Evolutionary conservation across 2,797 vertebrate species (phyloP).

Genomic region (Neosilurus mollespiculum): DNA sequence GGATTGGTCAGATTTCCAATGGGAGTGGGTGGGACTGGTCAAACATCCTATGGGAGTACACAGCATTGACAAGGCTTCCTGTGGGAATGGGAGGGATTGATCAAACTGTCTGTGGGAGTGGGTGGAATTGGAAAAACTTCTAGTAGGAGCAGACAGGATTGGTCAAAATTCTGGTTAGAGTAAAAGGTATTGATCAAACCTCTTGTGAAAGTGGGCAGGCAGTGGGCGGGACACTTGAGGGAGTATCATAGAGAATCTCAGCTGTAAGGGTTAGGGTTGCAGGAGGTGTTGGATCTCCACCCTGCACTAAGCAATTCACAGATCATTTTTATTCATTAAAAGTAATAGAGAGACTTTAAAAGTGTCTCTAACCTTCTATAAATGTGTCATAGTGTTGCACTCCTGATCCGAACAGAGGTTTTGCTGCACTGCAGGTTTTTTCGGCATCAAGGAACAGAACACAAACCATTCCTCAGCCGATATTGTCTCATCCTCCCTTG

Average conservation of each 20-base stretch:
- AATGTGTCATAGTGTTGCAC: background rate
- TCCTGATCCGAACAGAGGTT: background rate
- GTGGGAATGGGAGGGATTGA: background rate
- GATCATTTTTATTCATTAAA: background rate
- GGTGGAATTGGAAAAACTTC: background rate
- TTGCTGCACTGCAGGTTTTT: slow-evolving; percentile 19
- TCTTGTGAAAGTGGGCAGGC: no score
- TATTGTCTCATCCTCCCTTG: slow-evolving; percentile 39
- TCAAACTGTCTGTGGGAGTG: background rate
- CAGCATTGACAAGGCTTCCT: background rate
- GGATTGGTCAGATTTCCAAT: background rate
- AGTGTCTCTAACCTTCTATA: background rate
- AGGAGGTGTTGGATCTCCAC: background rate
- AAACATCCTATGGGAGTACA: background rate
- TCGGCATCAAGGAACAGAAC: slow-evolving; percentile 13
- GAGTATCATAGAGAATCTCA: no score
- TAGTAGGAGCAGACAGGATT: background rate
- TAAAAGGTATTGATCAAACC: no score
- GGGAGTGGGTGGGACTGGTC: background rate
- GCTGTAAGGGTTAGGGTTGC: background rate
- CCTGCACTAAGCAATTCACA: background rate
- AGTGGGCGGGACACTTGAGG: no score
- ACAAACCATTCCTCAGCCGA: slow-evolving; percentile 37
- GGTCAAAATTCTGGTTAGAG: background rate
- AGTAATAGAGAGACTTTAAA: background rate